Percentiles rank a stretch among this genome's conserved stretches.
phyloP scores from a whole-genome alignment of 1,140 invertebrate genomes.

The Drosophila serrata region DNA sequence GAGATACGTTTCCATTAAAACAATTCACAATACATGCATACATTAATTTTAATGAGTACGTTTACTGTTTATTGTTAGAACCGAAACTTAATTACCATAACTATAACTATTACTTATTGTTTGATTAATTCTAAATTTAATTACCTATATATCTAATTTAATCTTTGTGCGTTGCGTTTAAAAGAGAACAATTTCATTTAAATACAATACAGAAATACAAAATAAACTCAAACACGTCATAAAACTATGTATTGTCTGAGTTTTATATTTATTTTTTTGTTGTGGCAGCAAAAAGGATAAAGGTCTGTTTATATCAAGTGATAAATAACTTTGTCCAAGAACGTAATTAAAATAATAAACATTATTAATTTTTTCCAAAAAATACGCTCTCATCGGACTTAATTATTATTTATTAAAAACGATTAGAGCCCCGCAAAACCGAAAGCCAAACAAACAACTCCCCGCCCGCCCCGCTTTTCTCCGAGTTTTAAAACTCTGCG shows the following conservation, averaged over 20 bases:
- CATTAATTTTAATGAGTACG: slow-evolving; percentile 62
- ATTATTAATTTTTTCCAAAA: slow-evolving; percentile 65
- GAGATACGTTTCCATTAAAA: slow-evolving; percentile 70
- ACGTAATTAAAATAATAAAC: slow-evolving; percentile 56
- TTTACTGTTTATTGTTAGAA: slow-evolving; percentile 56
- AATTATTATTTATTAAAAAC: slow-evolving; percentile 27
- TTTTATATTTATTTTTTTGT: slow-evolving; percentile 37
- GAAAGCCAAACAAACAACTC: slow-evolving; percentile 26
- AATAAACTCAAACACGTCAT: slow-evolving; percentile 76
- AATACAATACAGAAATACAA: slow-evolving; percentile 62
- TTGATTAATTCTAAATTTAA: slow-evolving; percentile 64
- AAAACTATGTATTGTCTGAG: slow-evolving; percentile 28
- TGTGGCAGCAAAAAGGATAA: slow-evolving; percentile 14
- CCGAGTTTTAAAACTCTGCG: slow-evolving; percentile 41
- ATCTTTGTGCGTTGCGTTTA: slow-evolving; percentile 81
- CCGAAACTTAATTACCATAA: slow-evolving; percentile 64
- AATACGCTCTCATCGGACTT: slow-evolving; percentile 21
- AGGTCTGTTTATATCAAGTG: slow-evolving; percentile 40
- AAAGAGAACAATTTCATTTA: slow-evolving; percentile 72
- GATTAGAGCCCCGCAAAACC: slow-evolving; percentile 14
- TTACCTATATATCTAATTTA: slow-evolving; percentile 64
- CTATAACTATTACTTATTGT: slow-evolving; percentile 76
- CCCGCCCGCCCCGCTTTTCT: neutral
- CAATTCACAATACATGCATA: slow-evolving; percentile 65
- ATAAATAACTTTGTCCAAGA: slow-evolving; percentile 46